These are phyloP conservation scores for Tricholaema leucomelas DNA, from an alignment of 2,113 vertebrate species.

Conservation along the genomic window DNA sequence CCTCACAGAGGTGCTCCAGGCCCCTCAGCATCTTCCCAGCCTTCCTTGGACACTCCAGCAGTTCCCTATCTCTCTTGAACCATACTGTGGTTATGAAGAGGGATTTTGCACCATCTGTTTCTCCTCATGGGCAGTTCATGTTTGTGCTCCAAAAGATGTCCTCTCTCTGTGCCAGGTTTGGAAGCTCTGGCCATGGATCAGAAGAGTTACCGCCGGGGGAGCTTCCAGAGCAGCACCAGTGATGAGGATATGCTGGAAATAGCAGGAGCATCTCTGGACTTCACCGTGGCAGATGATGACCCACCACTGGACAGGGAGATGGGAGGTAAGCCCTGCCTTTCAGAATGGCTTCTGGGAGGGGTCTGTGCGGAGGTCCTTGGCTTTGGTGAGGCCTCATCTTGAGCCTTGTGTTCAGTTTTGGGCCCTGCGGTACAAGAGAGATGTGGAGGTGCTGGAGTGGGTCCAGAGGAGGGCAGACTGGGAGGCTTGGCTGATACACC, in stretches of 20 bases:
- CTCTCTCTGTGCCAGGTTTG: not conserved
- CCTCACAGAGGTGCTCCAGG: too few species aligned
- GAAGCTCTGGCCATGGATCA: slow-evolving; percentile 80
- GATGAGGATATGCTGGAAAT: slow-evolving; percentile 96
- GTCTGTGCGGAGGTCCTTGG: not conserved
- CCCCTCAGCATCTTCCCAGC: too few species aligned
- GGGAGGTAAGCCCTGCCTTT: slow-evolving; percentile 72
- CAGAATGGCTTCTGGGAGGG: not conserved
- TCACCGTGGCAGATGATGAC: slow-evolving; percentile 83
- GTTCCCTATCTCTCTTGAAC: too few species aligned
- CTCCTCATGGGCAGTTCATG: not conserved
- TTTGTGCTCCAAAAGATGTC: not conserved
- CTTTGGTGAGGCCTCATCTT: too few species aligned
- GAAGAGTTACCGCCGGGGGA: slow-evolving; percentile 76
- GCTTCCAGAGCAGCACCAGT: slow-evolving; percentile 82
- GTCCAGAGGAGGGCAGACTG: too few species aligned
- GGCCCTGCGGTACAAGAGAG: too few species aligned
- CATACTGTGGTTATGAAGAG: too few species aligned
- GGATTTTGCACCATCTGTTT: too few species aligned
- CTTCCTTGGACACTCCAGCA: too few species aligned
- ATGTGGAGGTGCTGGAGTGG: too few species aligned
- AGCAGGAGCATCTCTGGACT: slow-evolving; percentile 84
- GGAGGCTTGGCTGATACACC: too few species aligned
- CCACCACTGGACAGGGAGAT: slow-evolving; percentile 83
- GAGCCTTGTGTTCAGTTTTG: too few species aligned